phyloP scores from a whole-genome alignment of 1,140 invertebrate genomes.

The Muscidifurax raptorellus region DNA sequence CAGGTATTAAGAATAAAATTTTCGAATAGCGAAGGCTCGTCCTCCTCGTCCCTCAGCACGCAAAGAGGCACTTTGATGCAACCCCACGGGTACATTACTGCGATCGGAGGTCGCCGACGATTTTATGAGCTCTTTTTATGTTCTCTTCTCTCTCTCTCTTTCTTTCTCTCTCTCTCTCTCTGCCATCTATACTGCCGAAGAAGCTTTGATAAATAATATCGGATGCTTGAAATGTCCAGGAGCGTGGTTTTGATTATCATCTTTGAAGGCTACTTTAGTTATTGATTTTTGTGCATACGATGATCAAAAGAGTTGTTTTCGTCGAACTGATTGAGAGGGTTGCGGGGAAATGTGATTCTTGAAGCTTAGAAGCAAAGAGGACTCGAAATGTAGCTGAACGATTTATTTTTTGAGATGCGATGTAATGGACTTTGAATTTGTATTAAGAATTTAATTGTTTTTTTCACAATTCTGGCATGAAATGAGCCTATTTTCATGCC shows the following conservation, averaged over 20 bases:
- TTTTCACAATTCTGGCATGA: too few species aligned
- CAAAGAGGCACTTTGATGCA: constrained; percentile 68
- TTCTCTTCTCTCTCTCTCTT: background rate
- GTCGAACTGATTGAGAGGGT: too few species aligned
- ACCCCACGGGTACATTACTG: constrained; percentile 74
- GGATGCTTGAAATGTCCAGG: background rate
- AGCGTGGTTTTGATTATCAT: background rate
- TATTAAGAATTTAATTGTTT: too few species aligned
- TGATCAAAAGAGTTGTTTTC: background rate
- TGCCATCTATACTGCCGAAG: background rate
- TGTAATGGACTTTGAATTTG: too few species aligned
- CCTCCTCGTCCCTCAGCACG: constrained; percentile 6
- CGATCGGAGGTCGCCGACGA: constrained; percentile 63
- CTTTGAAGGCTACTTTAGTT: background rate
- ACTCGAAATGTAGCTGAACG: too few species aligned
- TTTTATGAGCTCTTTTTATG: constrained; percentile 33
- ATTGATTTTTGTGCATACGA: background rate
- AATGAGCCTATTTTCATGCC: too few species aligned
- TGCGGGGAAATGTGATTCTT: too few species aligned
- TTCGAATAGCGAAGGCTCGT: constrained; percentile 61
- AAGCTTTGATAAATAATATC: constrained; percentile 38
- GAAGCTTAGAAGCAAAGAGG: too few species aligned
- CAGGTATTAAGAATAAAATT: constrained; percentile 64
- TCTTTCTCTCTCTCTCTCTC: background rate
- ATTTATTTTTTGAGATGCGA: too few species aligned